These are phyloP conservation scores for Urocitellus parryii DNA, from an alignment of 2,113 vertebrate species.

Conservation along the genomic window DNA sequence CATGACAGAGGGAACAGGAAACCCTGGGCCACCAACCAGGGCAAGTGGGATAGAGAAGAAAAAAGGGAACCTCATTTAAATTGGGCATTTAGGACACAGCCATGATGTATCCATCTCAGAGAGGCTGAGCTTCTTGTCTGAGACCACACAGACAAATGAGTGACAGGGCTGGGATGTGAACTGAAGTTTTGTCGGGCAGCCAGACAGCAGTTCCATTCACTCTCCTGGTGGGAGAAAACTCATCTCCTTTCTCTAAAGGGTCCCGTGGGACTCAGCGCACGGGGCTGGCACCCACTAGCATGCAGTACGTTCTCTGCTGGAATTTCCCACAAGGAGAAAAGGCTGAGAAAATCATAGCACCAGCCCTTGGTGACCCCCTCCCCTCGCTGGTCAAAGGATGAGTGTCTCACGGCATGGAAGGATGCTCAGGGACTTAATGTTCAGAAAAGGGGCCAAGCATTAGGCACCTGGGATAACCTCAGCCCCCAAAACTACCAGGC, in stretches of 20 bases:
- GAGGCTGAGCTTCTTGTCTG: not conserved
- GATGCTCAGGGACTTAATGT: not conserved
- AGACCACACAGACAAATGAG: slow-evolving; percentile 8
- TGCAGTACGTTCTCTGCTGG: rapidly evolving
- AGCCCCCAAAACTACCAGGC: not conserved
- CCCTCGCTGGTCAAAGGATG: not conserved
- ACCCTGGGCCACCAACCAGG: rapidly evolving
- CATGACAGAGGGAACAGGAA: not conserved
- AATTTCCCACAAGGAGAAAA: not conserved
- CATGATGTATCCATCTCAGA: not conserved
- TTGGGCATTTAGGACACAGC: rapidly evolving
- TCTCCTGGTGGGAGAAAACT: not conserved
- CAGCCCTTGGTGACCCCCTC: too few relatives aligned
- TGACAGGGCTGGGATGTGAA: not conserved
- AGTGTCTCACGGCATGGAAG: rapidly evolving
- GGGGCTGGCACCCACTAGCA: rapidly evolving
- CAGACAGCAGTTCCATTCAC: not conserved
- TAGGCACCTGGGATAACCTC: rapidly evolving
- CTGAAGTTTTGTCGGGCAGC: not conserved
- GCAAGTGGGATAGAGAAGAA: not conserved
- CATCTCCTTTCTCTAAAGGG: not conserved
- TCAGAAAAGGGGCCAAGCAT: not conserved
- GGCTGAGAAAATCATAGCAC: not conserved
- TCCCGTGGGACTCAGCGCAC: rapidly evolving
- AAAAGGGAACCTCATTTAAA: not conserved